These are phyloP conservation scores for Nomada ruficornis DNA, from an alignment of 2,888 invertebrate species.

Conservation along the genomic window DNA sequence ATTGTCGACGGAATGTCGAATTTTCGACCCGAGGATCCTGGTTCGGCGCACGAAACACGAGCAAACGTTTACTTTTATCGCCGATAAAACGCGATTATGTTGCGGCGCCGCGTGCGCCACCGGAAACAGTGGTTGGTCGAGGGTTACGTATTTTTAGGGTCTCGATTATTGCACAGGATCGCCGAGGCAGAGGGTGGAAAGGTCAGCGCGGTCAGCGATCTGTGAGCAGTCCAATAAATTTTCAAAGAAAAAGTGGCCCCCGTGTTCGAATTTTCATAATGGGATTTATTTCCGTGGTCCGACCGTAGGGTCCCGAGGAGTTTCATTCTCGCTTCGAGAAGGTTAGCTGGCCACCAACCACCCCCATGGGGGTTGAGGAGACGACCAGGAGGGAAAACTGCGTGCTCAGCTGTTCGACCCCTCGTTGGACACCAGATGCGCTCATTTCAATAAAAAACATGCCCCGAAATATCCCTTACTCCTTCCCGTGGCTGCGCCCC, in stretches of 20 bases:
- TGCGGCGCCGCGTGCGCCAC: slow-evolving; percentile 43
- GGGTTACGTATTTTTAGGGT: slow-evolving; percentile 53
- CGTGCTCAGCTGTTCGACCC: slow-evolving; percentile 73
- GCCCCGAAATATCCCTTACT: slow-evolving; percentile 65
- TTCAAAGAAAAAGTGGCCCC: slow-evolving; percentile 49
- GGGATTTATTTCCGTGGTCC: slow-evolving; percentile 72
- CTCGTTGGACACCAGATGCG: slow-evolving; percentile 74
- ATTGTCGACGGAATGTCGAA: slow-evolving; percentile 1
- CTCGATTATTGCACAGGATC: slow-evolving; percentile 36
- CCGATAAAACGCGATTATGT: slow-evolving; percentile 40
- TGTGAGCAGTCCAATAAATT: slow-evolving; percentile 72
- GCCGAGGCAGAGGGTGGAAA: slow-evolving; percentile 21
- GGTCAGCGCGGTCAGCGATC: slow-evolving; percentile 70
- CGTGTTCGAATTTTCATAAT: slow-evolving; percentile 78
- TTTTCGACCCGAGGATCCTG: no score
- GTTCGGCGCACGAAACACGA: background rate
- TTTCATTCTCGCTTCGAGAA: slow-evolving; percentile 71
- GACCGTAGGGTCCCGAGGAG: slow-evolving; percentile 42
- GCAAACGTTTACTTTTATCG: slow-evolving; percentile 32
- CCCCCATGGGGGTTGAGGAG: slow-evolving; percentile 21
- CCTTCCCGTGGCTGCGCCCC: slow-evolving; percentile 30
- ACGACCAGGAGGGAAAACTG: slow-evolving; percentile 66
- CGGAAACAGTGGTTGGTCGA: slow-evolving; percentile 1
- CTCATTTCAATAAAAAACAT: slow-evolving; percentile 76
- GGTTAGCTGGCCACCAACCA: slow-evolving; percentile 55